Percentiles rank a stretch among this genome's conserved stretches.
phyloP scores from a whole-genome alignment of 2,113 vertebrate species.

The Corythaixoides concolor region DNA sequence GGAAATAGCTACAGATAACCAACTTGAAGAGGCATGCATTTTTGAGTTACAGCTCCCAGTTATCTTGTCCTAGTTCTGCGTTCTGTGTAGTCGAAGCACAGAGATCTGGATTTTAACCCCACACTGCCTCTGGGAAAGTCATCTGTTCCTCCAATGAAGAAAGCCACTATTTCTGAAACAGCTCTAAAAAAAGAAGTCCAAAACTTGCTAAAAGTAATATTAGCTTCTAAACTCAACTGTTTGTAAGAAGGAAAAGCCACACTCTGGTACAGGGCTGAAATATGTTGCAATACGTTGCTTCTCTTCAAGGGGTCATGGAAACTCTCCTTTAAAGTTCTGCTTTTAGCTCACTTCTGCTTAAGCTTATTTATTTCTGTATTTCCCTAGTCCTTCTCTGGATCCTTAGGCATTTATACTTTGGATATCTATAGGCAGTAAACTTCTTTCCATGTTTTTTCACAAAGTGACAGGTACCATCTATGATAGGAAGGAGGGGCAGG shows the following conservation, averaged over 20 bases:
- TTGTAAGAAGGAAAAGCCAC: not conserved
- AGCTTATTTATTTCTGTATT: conserved; percentile 11
- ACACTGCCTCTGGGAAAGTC: not conserved
- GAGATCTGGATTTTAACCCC: conserved; percentile 16
- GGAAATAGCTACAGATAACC: conserved; percentile 18
- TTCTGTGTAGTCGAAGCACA: not conserved
- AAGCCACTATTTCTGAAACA: not conserved
- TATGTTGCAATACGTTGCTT: not conserved
- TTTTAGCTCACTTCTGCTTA: conserved; percentile 52
- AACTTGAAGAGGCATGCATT: not conserved
- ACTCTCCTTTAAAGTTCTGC: conserved; percentile 33
- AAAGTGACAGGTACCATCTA: not conserved
- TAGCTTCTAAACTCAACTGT: not conserved
- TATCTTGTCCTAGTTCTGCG: not conserved
- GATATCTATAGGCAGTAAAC: not conserved
- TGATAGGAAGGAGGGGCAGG: too few species aligned
- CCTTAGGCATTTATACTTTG: not conserved
- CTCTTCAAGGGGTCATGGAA: conserved; percentile 1
- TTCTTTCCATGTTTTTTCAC: not conserved
- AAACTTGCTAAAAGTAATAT: not conserved
- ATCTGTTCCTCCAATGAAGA: not conserved
- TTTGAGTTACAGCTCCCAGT: not conserved
- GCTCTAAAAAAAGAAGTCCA: not conserved
- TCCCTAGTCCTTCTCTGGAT: not conserved
- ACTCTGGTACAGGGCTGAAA: not conserved